Conservation (phyloP, 1,140 invertebrate genomes). For the Scaptodrosophila lebanonensis region DNA sequence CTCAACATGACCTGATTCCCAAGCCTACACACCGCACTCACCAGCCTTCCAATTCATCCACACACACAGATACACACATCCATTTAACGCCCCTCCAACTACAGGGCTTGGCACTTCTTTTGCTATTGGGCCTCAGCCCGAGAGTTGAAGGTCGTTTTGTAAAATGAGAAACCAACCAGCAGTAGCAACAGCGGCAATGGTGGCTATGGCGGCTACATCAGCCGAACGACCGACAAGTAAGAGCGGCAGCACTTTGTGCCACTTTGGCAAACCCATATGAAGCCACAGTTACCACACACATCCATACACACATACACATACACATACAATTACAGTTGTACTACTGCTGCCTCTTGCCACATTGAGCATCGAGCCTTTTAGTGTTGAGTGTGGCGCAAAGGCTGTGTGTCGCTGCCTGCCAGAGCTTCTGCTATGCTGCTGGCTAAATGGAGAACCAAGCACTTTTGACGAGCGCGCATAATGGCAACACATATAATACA, state of each 20-base stretch:
- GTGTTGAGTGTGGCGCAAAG: no score
- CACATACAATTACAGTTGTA: slow-evolving; percentile 8
- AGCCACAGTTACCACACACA: slow-evolving; percentile 24
- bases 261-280: slow-evolving; percentile 50
- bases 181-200: slow-evolving; percentile 10
- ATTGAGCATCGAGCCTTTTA: no score
- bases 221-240: not conserved
- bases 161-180: slow-evolving; percentile 37
- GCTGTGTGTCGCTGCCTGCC: no score
- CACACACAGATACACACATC: no score
- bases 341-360: not conserved
- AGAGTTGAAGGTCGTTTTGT: slow-evolving; percentile 36
- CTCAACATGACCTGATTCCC: slow-evolving; percentile 40
- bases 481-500: slow-evolving; percentile 42
- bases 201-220: no score
- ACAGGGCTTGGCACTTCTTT: slow-evolving; percentile 36
- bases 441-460: slow-evolving; percentile 54
- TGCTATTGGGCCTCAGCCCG: slow-evolving; percentile 1
- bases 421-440: slow-evolving; percentile 15
- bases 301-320: slow-evolving; percentile 11
- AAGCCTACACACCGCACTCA: slow-evolving; percentile 28
- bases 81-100: slow-evolving; percentile 25
- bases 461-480: slow-evolving; percentile 60
- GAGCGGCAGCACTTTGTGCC: slow-evolving; percentile 60
- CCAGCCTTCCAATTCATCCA: slow-evolving; percentile 37